Conservation (phyloP, 2,113 vertebrate genomes). For the Ailurus styani region DNA sequence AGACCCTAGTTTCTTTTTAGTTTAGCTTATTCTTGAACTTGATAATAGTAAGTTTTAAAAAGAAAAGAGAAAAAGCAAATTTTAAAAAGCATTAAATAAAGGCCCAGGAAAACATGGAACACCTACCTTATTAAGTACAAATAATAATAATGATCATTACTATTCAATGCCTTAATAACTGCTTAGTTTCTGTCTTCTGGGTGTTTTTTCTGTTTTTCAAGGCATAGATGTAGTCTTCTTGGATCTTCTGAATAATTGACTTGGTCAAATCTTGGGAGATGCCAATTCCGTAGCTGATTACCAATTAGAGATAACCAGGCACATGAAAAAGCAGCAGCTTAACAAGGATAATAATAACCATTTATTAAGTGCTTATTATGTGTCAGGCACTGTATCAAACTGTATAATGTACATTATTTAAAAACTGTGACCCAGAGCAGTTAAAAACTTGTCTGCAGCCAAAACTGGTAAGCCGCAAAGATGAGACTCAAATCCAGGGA, state of each 20-base stretch:
- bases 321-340: background rate
- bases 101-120: background rate
- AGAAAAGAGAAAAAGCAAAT: background rate
- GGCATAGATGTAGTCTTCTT: background rate
- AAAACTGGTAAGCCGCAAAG: background rate
- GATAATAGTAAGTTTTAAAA: background rate
- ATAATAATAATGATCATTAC: background rate
- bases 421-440: background rate
- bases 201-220: background rate
- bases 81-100: conserved; percentile 37
- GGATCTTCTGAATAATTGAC: background rate
- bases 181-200: background rate
- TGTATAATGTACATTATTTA: background rate
- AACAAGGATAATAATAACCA: background rate
- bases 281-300: background rate
- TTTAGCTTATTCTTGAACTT: conserved; percentile 19
- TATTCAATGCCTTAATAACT: background rate
- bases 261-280: background rate
- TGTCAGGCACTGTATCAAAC: background rate
- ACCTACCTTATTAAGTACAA: conserved; percentile 9
- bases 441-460: background rate
- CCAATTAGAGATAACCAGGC: background rate
- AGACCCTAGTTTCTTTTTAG: background rate
- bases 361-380: background rate
- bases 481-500: background rate